Base-by-base conservation (phyloP, 2,797 vertebrate species). In the Luscinia megarhynchos region DNA sequence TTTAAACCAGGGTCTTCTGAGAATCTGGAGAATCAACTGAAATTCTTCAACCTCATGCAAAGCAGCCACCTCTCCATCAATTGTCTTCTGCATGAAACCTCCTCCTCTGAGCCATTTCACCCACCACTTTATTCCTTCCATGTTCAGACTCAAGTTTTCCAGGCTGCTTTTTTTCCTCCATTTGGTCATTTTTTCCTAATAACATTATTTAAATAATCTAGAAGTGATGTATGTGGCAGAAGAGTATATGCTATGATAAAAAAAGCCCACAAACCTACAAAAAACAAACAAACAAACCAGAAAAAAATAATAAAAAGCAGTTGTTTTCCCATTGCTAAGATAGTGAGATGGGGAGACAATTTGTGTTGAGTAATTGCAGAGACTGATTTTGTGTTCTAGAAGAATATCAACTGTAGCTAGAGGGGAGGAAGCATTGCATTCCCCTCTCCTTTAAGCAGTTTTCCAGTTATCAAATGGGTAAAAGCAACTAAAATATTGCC, bases 261-360 rank as follows among this genome's bases (percentile, higher is more conserved):
- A 51, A 58, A 27, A 19, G 15, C 4, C 0, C 8, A 14, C 27
- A 53, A 76, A 21, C 12, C 22, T 32, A 9, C 0, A 36, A 30
- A 32, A 38, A 40, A 48, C 13, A 4, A 17, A 48, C 13, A 4
- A 17, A 6, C 6, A 20, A 4, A 17, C 6, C 8, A 55, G 5
- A 2, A 30, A 34, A 55, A 68, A 29, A 5, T 13, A 62, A 24
- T 6, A 21, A 24, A 22, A 40, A 34, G 15, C 21, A 0, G 9
- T 40, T 79, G 7, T n/a, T 67, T 57, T 36, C 32, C 34, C 26
- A 5, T 34, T 45, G 22, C 83, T 53, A 59, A 63, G 11, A 68
- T 12, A 10, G 22, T 12, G 32, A 66, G 11, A 61, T 30, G 6
- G 9, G 3, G 34, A 68, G 27, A 63, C 20, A 11, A 68, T 53